Evolutionary conservation across 2,797 vertebrate genomes (phyloP), one percentile per base, ranked within the genome.

Genomic region (Sebastiscus albofasciatus): DNA sequence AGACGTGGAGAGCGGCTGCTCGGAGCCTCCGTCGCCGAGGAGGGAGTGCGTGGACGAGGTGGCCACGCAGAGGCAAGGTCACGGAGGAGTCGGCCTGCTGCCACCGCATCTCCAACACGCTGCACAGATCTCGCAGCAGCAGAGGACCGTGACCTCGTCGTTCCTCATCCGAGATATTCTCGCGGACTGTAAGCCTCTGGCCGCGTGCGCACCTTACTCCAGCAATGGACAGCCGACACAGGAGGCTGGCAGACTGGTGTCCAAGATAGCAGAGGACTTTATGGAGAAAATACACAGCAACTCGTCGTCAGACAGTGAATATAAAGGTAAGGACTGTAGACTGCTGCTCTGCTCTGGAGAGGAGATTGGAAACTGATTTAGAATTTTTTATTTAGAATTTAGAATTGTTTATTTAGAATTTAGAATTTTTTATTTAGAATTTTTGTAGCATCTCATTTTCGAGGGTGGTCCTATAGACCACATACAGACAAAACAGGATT

Each of bases 111-210:
- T 97, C 29, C 98, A 97, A 67, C 94, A 95, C 87, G 97, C 36
- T 39, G 36, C 96, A 6, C 97, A 97, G 90, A 95, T 97, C 60
- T 98, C 97, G 1, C 96, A 97, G 55, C 98, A 98, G 93, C 97
- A 97, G 84, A 95, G 98, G 92, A 99, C 97, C 52, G 98, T 98
- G 94, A 99, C 98, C 89, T 99, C 98, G 69, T 99, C 98, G 74
- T 99, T 99, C 94, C 96, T 99, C 84, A 99, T 99, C 93, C 96
- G 98, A 94, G 98, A 99, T 91, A 99, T 99, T 87, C 95, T 99
- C 66, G 98, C 97, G 68, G 98, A 99, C 94, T 99, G 98, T 93
- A 99, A 98, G 73, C 98, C 98, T 1, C 94, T 99, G 72, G 98
- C 98, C 4, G 98, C 98, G 83, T 99, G 98, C 80, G 98, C 98